Evolutionary conservation across 1,140 invertebrate genomes (phyloP).

Genomic region (Diachasmimorpha longicaudata): DNA sequence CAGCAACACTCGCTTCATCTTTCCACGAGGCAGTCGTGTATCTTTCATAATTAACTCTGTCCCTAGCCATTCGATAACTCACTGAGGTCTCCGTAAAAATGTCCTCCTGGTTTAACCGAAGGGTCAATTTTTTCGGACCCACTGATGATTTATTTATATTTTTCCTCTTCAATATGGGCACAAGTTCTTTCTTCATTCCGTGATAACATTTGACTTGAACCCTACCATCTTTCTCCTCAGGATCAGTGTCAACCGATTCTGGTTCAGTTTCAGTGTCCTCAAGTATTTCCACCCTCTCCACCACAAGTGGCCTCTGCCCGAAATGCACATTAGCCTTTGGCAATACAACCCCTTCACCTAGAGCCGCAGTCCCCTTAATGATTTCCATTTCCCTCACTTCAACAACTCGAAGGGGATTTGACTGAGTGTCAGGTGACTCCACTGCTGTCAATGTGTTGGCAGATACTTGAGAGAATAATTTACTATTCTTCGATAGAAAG

Average conservation of each 20-base stretch:
- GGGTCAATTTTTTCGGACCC: neutral
- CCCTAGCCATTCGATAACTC: neutral
- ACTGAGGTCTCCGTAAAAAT: neutral
- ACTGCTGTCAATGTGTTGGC: constrained; percentile 58
- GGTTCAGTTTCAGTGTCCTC: constrained; percentile 65
- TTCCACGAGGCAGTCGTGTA: constrained; percentile 39
- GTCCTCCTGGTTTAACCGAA: neutral
- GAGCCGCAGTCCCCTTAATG: constrained; percentile 58
- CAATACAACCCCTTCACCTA: constrained; percentile 52
- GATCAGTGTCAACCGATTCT: constrained; percentile 65
- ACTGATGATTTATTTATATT: neutral
- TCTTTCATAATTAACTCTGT: constrained; percentile 36
- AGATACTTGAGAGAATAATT: constrained; percentile 74
- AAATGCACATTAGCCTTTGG: constrained; percentile 52
- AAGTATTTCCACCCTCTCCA: constrained; percentile 64
- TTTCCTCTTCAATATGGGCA: constrained; percentile 45
- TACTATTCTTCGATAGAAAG: constrained; percentile 70
- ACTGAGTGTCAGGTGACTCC: constrained; percentile 36
- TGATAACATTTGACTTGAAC: neutral
- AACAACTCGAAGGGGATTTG: constrained; percentile 61
- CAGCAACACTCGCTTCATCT: constrained; percentile 49
- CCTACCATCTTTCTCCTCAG: constrained; percentile 54
- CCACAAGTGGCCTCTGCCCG: constrained; percentile 58
- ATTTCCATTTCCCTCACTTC: constrained; percentile 68
- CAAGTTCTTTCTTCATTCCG: constrained; percentile 38